Conservation (phyloP, 2,797 vertebrate species). For the Naso thynnoides region DNA sequence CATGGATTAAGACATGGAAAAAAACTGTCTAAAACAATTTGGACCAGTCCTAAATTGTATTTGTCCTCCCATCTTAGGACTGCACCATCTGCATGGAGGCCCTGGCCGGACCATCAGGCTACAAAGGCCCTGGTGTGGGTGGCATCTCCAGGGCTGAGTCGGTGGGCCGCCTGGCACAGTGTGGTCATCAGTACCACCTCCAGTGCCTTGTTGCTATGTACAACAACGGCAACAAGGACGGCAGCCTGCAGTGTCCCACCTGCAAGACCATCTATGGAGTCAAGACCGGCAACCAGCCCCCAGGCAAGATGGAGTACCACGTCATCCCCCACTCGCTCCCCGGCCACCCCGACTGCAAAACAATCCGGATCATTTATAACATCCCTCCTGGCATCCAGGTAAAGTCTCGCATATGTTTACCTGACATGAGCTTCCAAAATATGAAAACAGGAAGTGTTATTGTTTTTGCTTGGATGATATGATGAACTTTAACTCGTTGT, state of each 20-base stretch:
- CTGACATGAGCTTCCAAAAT: not conserved
- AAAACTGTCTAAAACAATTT: not conserved
- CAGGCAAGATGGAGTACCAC: constrained; percentile 98
- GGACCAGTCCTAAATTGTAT: not conserved
- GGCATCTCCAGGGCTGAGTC: constrained; percentile 87
- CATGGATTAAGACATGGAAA: not conserved
- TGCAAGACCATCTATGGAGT: constrained; percentile 98
- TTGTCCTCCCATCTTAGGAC: constrained; percentile 83
- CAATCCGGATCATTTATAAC: constrained; percentile 97
- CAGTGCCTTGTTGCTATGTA: constrained; percentile 98
- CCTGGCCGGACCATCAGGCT: constrained; percentile 91
- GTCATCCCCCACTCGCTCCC: constrained; percentile 96
- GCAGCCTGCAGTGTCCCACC: constrained; percentile 96
- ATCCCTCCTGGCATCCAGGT: constrained; percentile 98
- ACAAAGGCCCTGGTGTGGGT: constrained; percentile 90
- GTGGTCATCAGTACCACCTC: constrained; percentile 93
- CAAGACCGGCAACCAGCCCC: constrained; percentile 97
- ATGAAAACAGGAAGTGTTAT: not conserved
- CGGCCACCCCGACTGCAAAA: constrained; percentile 95
- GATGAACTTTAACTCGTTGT: constrained; percentile 12
- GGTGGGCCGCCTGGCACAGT: constrained; percentile 92
- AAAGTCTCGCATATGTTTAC: not conserved
- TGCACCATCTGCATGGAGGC: constrained; percentile 98
- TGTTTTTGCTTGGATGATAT: not conserved
- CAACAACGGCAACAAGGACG: constrained; percentile 98